phyloP scores from a whole-genome alignment of 1,140 invertebrate genomes.

The Euschistus heros region DNA sequence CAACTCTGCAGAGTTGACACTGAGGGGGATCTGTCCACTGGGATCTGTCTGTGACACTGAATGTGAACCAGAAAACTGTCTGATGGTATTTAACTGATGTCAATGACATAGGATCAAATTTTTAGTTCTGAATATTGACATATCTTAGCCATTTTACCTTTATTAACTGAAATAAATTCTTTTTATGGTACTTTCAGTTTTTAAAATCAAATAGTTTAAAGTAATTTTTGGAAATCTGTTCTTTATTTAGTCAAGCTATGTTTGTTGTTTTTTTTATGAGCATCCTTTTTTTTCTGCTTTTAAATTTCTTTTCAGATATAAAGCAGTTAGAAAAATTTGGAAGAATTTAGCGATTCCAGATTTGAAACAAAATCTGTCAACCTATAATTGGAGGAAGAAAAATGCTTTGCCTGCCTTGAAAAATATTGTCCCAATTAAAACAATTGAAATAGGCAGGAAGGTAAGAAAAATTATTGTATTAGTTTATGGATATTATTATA shows the following conservation, averaged over 20 bases:
- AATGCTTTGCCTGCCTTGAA: not conserved
- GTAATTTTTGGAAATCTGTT: not conserved
- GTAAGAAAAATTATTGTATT: too few relatives aligned
- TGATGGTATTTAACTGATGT: too few relatives aligned
- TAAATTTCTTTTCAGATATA: not conserved
- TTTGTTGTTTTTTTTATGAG: not conserved
- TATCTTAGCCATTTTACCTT: too few relatives aligned
- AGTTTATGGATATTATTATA: not conserved
- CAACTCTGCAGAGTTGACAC: too few relatives aligned
- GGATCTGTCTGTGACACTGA: too few relatives aligned
- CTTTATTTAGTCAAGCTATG: not conserved
- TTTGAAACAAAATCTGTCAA: not conserved
- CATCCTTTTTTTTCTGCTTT: not conserved
- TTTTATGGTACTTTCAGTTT: too few relatives aligned
- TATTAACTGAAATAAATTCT: too few relatives aligned
- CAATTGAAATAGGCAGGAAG: not conserved
- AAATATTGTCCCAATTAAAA: not conserved
- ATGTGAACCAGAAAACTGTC: too few relatives aligned
- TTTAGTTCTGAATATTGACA: too few relatives aligned
- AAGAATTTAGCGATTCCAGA: constrained; percentile 3
- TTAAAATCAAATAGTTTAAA: too few relatives aligned
- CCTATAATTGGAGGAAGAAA: constrained; percentile 1
- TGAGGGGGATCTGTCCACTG: too few relatives aligned
- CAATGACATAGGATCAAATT: too few relatives aligned
- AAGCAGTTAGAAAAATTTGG: not conserved